phyloP scores from a whole-genome alignment of 2,797 vertebrate species.

The Premnoplex brunnescens region DNA sequence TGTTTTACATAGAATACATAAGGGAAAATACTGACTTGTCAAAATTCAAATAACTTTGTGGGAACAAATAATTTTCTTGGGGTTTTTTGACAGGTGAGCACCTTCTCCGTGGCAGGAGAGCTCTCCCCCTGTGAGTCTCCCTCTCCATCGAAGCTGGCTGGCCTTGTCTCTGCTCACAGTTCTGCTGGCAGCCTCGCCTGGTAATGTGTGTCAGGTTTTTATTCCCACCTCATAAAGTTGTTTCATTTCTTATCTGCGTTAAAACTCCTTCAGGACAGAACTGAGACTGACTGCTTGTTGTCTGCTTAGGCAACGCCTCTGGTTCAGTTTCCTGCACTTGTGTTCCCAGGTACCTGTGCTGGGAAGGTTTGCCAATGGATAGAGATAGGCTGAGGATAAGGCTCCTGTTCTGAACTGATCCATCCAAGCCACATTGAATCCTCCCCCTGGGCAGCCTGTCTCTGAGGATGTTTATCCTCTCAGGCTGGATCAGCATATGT shows the following conservation, averaged over 20 bases:
- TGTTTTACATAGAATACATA: constrained; percentile 52
- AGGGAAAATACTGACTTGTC: constrained; percentile 40
- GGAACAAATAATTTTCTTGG: constrained; percentile 11
- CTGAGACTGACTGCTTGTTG: background rate
- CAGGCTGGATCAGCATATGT: background rate
- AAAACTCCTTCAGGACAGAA: background rate
- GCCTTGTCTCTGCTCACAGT: background rate
- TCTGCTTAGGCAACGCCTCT: background rate
- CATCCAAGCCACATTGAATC: background rate
- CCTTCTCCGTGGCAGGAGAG: background rate
- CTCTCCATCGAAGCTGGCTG: background rate
- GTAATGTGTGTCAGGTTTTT: background rate
- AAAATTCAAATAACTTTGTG: constrained; percentile 38
- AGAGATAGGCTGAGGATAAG: background rate
- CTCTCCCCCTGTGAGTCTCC: background rate
- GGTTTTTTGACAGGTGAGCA: background rate
- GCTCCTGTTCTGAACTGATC: background rate
- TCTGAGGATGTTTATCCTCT: background rate
- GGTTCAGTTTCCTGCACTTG: background rate
- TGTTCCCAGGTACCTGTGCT: background rate
- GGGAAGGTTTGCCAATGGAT: background rate
- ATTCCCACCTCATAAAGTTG: background rate
- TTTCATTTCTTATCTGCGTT: background rate
- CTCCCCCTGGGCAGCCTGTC: background rate
- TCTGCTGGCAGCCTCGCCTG: background rate